phyloP scores from a whole-genome alignment of 2,888 invertebrate genomes.

The Ligdia adustata region DNA sequence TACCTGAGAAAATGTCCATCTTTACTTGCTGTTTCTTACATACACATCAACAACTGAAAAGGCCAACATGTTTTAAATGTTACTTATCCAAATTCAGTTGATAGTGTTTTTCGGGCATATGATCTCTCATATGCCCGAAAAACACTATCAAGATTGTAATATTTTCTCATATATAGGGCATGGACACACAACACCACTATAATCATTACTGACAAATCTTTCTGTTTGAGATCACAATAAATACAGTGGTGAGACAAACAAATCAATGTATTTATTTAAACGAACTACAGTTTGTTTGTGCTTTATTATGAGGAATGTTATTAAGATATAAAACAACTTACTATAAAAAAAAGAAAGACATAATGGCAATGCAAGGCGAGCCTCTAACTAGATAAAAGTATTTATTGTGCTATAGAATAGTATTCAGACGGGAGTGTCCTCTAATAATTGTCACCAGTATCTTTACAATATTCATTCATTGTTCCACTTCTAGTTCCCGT shows the following conservation, averaged over 20 bases:
- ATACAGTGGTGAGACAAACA: slow-evolving; percentile 36
- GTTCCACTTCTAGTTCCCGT: slow-evolving; percentile 19
- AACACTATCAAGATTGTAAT: too few species aligned
- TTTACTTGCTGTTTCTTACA: too few species aligned
- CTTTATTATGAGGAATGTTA: slow-evolving; percentile 40
- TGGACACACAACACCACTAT: too few species aligned
- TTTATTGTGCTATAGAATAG: slow-evolving; percentile 10
- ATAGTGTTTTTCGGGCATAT: too few species aligned
- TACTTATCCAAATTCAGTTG: too few species aligned
- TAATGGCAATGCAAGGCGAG: slow-evolving; percentile 18
- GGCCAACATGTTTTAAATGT: too few species aligned
- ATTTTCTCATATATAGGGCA: too few species aligned
- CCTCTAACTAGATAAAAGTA: slow-evolving; percentile 1
- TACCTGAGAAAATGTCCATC: too few species aligned
- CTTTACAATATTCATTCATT: slow-evolving; percentile 10
- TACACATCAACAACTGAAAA: too few species aligned
- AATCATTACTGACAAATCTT: slow-evolving; percentile 34
- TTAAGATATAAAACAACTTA: slow-evolving; percentile 22
- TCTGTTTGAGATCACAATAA: slow-evolving; percentile 57
- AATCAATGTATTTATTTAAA: slow-evolving; percentile 30
- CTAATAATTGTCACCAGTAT: slow-evolving; percentile 2
- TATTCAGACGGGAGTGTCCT: background rate
- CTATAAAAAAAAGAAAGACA: background rate
- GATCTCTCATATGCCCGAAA: too few species aligned
- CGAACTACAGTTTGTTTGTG: slow-evolving; percentile 34